These are phyloP conservation scores for Ailurus styani DNA, from an alignment of 2,113 vertebrate species.

Conservation along the genomic window DNA sequence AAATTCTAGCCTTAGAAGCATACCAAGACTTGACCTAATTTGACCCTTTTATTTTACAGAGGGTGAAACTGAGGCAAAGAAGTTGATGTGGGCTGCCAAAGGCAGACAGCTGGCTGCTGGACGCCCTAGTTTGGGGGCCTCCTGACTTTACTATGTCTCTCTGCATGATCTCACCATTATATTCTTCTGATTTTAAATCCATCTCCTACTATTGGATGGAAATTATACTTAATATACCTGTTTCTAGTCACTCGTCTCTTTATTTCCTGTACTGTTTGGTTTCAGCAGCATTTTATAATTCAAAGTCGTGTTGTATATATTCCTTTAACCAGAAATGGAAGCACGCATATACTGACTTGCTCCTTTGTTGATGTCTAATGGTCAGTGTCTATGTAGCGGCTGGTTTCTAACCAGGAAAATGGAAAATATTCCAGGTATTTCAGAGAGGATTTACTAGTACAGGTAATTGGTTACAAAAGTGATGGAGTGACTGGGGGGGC, in stretches of 20 bases:
- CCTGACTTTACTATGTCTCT: too few species aligned
- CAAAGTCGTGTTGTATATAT: neutral
- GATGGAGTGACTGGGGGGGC: neutral
- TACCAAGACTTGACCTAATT: neutral
- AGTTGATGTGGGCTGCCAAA: neutral
- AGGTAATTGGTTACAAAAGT: neutral
- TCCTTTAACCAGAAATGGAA: neutral
- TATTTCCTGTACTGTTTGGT: neutral
- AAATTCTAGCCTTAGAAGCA: neutral
- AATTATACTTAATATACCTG: neutral
- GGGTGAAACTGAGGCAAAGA: neutral
- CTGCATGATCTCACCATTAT: neutral
- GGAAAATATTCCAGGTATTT: neutral
- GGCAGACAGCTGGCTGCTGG: neutral
- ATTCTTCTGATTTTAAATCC: neutral
- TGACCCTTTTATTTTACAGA: neutral
- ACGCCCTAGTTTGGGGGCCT: neutral
- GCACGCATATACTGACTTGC: neutral
- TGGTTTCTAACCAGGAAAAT: neutral
- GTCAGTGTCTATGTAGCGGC: neutral
- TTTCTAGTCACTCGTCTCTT: neutral
- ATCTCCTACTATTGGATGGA: neutral
- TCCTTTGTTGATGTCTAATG: neutral
- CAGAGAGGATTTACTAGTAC: neutral
- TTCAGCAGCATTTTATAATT: neutral